phyloP scores from a whole-genome alignment of 2,113 vertebrate species.

The Aldabrachelys gigantea region DNA sequence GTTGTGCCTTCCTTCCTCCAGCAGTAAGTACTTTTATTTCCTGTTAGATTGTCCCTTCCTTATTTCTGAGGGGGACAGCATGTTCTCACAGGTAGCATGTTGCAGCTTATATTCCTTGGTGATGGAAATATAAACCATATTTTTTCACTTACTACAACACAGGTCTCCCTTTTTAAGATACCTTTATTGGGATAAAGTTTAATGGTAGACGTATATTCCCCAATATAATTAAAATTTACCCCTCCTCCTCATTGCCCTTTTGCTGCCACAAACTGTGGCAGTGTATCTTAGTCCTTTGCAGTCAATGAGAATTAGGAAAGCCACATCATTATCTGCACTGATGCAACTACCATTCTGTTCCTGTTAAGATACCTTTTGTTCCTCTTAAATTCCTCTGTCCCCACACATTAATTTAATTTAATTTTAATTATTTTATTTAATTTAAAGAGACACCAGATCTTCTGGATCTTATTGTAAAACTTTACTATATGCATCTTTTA shows the following conservation, averaged over 20 bases:
- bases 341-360: conserved; percentile 42
- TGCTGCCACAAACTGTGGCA: neutral
- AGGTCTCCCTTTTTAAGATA: neutral
- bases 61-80: neutral
- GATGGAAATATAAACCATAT: too few relatives aligned
- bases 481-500: conserved; percentile 3
- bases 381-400: conserved; percentile 18
- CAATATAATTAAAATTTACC: neutral
- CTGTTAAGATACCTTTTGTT: conserved; percentile 41
- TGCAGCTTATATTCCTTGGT: neutral
- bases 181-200: conserved; percentile 26
- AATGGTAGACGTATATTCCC: neutral
- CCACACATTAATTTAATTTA: neutral
- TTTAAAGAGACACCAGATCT: neutral
- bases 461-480: conserved; percentile 51
- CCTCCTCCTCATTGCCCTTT: neutral
- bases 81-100: neutral
- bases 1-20: neutral
- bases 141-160: too few relatives aligned
- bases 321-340: neutral
- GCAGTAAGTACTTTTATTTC: conserved; percentile 21
- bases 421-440: too few relatives aligned
- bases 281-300: neutral
- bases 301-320: conserved; percentile 51
- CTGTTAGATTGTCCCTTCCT: neutral